Evolutionary conservation across 1,140 invertebrate species (phyloP), one percentile per base, ranked within the genome.

Genomic region (Pogonognathellus flavescens): DNA sequence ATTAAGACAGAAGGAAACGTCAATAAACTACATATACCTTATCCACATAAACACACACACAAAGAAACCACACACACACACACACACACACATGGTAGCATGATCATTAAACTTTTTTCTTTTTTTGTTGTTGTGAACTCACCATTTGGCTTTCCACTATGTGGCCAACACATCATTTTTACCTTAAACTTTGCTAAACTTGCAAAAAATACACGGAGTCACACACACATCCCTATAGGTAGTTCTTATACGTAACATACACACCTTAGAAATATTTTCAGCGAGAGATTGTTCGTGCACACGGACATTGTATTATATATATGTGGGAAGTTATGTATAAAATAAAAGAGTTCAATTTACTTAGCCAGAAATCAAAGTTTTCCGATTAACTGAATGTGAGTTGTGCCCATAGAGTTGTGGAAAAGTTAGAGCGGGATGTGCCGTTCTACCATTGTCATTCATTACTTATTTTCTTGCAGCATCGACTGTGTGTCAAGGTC

Each of bases 261-360:
- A 41, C 31, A 41, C 31, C 31, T 6, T 41, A 41, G 31, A 1
- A 41, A 41, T 41, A 41, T 41, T 41, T 41, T 41, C 31, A 6
- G 31, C 1, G 31, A 6, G 6, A 41, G 2, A 41, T n/a, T 41
- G 31, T 41, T 41, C 31, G 31, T 41, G 31, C 6, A 6, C 31
- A 41, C 31, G 31, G 31, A 1, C 31, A 6, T 3, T 3, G 31
- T 41, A 41, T n/a, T n/a, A 41, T 41, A 41, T n/a, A 57, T n/a
- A 57, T 50, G 41, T 49, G 25, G 11, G 49, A 76, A 16, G 31
- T 76, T 25, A 50, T 50, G 31, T 41, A 31, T 16, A 76, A 50
- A 76, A 31, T 31, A 66, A 76, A 76, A 76, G 70, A 25, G 41
- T 50, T 76, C 31, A 76, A 76, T 76, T 76, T 76, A 76, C 49